A percentile compares a stretch with the other conserved stretches of the same genome.
Conservation (phyloP, 92 coral and sea anemone genomes). For the Hydrozoanthus gracilis region DNA sequence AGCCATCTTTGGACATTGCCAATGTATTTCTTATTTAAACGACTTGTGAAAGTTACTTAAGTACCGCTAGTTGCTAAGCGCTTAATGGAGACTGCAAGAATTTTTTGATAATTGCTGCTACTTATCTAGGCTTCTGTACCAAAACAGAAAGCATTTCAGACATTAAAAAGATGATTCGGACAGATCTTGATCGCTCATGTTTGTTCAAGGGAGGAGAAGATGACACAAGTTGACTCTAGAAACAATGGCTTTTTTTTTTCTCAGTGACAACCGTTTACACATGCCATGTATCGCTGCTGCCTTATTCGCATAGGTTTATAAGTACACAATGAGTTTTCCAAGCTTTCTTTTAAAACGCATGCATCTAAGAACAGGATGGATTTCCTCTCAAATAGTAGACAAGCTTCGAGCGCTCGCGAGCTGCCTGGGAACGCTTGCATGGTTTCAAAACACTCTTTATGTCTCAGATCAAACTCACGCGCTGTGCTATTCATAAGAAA, state of each 20-base stretch:
- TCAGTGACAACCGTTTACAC: background rate
- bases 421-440: background rate
- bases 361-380: too few species aligned
- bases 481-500: background rate
- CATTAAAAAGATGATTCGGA: slow-evolving; percentile 1
- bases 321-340: too few species aligned
- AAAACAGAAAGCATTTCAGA: slow-evolving; percentile 21
- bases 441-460: background rate
- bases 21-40: background rate
- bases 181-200: slow-evolving; percentile 2
- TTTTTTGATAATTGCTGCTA: slow-evolving; percentile 36
- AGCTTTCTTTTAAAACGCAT: too few species aligned
- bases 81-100: slow-evolving; percentile 34
- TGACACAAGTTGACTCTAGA: background rate
- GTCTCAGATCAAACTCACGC: background rate
- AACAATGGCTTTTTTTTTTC: slow-evolving; percentile 4
- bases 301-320: too few species aligned
- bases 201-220: background rate
- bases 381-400: too few species aligned
- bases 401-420: too few species aligned
- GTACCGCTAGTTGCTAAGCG: slow-evolving; percentile 25
- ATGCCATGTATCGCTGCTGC: too few species aligned
- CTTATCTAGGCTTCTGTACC: background rate
- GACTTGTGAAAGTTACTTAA: background rate
- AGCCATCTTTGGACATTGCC: background rate